Conservation (phyloP, 2,113 vertebrate species). For the Nicator chloris region DNA sequence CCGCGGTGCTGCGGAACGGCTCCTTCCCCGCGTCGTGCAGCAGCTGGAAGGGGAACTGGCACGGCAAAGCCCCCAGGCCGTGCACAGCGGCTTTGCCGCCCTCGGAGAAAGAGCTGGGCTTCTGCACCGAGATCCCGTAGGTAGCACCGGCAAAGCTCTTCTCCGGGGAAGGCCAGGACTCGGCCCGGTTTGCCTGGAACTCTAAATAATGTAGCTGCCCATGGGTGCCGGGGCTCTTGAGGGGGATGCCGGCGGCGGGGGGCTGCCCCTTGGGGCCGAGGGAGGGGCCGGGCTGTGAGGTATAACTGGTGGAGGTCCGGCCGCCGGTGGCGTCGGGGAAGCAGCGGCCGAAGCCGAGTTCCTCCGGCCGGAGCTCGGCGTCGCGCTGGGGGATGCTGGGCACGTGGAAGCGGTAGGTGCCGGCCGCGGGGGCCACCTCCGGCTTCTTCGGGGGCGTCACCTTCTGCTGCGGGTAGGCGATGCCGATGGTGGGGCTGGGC, state of each 20-base stretch:
- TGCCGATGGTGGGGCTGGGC: constrained; percentile 82
- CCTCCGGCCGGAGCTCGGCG: constrained; percentile 79
- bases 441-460: constrained; percentile 81
- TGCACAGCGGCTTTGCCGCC: constrained; percentile 67
- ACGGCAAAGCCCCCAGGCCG: constrained; percentile 68
- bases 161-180: constrained; percentile 84
- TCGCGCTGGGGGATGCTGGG: constrained; percentile 78
- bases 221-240: constrained; percentile 58
- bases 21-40: constrained; percentile 76
- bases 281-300: constrained; percentile 78
- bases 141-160: constrained; percentile 83
- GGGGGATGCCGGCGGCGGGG: constrained; percentile 61
- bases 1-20: constrained; percentile 69
- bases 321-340: constrained; percentile 79
- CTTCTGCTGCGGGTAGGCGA: constrained; percentile 85
- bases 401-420: constrained; percentile 83
- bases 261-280: constrained; percentile 65
- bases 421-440: constrained; percentile 69
- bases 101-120: constrained; percentile 77
- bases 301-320: constrained; percentile 84
- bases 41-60: constrained; percentile 82
- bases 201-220: constrained; percentile 80
- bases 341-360: constrained; percentile 78
- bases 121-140: constrained; percentile 76
- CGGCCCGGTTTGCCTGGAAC: constrained; percentile 76